Percentiles rank a stretch among this genome's conserved stretches.
phyloP scores from a whole-genome alignment of 1,140 invertebrate genomes.

The Neotoxoptera formosana region DNA sequence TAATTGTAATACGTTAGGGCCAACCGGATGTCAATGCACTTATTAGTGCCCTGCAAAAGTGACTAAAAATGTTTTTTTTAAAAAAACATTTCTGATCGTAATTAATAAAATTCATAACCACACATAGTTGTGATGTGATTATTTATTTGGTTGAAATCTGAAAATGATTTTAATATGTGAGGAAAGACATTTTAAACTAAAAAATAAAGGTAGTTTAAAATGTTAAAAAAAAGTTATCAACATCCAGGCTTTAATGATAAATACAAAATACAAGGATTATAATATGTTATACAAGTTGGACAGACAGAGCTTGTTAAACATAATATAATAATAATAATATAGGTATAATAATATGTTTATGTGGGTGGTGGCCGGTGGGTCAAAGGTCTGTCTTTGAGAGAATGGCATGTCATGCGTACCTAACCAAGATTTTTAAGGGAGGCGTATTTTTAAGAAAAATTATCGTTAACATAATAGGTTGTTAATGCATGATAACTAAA shows the following conservation, averaged over 20 bases:
- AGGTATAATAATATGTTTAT: neutral
- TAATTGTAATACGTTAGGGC: neutral
- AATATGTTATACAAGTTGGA: neutral
- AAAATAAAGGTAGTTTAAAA: neutral
- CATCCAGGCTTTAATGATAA: neutral
- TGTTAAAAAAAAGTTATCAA: neutral
- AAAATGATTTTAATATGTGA: neutral
- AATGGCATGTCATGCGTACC: neutral
- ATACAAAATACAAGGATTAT: neutral
- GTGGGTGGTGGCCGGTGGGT: neutral
- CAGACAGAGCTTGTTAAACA: neutral
- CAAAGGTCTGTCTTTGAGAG: neutral
- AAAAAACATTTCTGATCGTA: neutral
- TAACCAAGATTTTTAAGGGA: neutral
- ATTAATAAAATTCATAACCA: neutral
- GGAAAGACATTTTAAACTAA: neutral
- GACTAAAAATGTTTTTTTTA: no score
- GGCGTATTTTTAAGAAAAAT: neutral
- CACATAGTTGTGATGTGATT: neutral
- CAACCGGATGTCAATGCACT: neutral
- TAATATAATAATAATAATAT: neutral
- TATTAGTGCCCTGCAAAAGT: neutral
- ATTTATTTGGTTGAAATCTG: neutral
- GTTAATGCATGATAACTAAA: neutral
- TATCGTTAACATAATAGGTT: neutral